phyloP scores from a whole-genome alignment of 1,140 invertebrate species.

The Lordiphosa collinella region DNA sequence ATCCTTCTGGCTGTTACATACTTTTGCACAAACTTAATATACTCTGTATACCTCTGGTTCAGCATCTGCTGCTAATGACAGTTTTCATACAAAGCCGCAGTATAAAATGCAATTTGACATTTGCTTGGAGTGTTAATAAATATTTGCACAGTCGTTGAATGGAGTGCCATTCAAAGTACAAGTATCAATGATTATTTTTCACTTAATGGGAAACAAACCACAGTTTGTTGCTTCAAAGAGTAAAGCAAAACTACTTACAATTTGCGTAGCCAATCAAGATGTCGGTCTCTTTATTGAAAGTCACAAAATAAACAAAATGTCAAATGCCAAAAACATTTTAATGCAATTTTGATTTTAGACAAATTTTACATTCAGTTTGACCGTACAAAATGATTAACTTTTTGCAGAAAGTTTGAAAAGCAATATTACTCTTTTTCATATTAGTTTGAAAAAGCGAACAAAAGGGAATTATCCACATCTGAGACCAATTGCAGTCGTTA shows the following conservation, averaged over 20 bases:
- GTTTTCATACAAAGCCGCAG: constrained; percentile 22
- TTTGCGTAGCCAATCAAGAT: constrained; percentile 16
- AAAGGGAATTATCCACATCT: too few species aligned
- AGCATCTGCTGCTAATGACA: background rate
- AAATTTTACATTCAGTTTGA: constrained; percentile 11
- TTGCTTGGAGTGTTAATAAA: constrained; percentile 12
- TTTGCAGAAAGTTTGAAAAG: background rate
- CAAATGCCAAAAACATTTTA: constrained; percentile 12
- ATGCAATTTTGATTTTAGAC: constrained; percentile 2
- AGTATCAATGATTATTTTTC: background rate
- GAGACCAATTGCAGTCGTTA: too few species aligned
- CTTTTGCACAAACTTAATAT: too few species aligned
- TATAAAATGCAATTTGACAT: constrained; percentile 37
- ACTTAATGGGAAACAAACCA: background rate
- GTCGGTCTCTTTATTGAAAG: constrained; percentile 9
- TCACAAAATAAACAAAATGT: background rate
- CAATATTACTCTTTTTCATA: too few species aligned
- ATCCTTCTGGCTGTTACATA: too few species aligned
- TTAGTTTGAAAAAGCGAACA: too few species aligned
- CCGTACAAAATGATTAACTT: constrained; percentile 8
- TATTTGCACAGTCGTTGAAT: constrained; percentile 4
- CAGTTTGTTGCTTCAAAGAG: constrained; percentile 3
- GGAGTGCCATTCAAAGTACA: constrained; percentile 19
- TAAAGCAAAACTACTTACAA: constrained; percentile 20
- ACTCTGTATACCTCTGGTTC: too few species aligned